phyloP scores from a whole-genome alignment of 1,140 invertebrate genomes.

The Zaprionus vittiger region DNA sequence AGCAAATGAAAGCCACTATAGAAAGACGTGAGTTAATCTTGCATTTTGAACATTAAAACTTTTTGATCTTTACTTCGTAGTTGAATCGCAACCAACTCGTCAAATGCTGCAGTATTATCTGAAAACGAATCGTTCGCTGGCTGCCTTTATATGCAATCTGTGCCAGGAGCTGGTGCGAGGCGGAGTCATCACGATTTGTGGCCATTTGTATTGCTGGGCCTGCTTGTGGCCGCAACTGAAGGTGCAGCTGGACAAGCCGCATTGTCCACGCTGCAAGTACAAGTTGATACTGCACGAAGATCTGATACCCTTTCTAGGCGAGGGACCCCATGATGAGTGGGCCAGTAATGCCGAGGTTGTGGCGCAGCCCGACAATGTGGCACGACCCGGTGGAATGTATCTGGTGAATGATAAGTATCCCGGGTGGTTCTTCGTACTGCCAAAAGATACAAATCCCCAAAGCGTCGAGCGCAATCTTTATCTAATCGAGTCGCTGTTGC shows the following conservation, averaged over 20 bases:
- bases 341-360: background rate
- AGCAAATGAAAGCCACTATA: background rate
- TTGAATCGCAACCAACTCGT: background rate
- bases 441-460: background rate
- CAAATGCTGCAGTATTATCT: background rate
- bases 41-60: background rate
- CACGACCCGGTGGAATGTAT: constrained; percentile 52
- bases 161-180: constrained; percentile 25
- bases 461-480: background rate
- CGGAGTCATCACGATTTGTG: constrained; percentile 58
- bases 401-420: background rate
- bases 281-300: constrained; percentile 50
- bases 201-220: constrained; percentile 58
- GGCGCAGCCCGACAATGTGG: constrained; percentile 49
- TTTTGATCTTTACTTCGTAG: background rate
- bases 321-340: constrained; percentile 35
- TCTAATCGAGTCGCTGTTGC: background rate
- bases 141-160: constrained; percentile 29
- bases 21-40: background rate
- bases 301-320: constrained; percentile 42
- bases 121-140: background rate
- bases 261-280: constrained; percentile 39
- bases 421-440: constrained; percentile 30
- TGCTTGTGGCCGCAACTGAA: constrained; percentile 54
- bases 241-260: background rate